Percentiles rank a stretch among this genome's conserved stretches.
These are phyloP conservation scores for Trissolcus japonicus DNA, from an alignment of 2,888 invertebrate genomes.

Conservation along the genomic window DNA sequence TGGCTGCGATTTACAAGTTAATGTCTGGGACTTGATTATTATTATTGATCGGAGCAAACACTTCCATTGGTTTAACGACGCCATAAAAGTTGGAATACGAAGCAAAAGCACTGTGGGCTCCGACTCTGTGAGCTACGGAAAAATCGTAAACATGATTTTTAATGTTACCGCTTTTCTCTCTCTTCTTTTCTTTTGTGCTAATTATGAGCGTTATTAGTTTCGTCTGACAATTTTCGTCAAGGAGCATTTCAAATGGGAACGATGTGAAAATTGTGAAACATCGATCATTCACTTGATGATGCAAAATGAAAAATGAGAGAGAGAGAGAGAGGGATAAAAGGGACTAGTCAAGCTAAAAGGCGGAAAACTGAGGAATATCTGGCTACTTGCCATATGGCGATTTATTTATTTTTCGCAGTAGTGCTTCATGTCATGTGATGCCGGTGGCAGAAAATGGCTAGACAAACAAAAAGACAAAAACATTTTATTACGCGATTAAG, in stretches of 20 bases:
- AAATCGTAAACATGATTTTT: constrained; percentile 56
- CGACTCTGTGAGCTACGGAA: constrained; percentile 20
- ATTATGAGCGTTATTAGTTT: constrained; percentile 36
- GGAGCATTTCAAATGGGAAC: not conserved
- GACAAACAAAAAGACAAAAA: constrained; percentile 71
- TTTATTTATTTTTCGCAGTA: constrained; percentile 69
- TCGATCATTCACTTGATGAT: constrained; percentile 39
- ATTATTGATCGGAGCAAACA: constrained; percentile 49
- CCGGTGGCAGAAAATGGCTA: constrained; percentile 58
- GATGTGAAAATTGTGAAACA: constrained; percentile 25
- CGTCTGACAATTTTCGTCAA: constrained; percentile 26
- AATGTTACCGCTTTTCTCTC: constrained; percentile 44
- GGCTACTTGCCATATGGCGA: constrained; percentile 67
- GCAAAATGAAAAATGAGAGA: not conserved
- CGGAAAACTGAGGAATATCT: constrained; percentile 61
- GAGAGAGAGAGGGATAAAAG: not conserved
- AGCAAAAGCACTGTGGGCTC: constrained; percentile 25
- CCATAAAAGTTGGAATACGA: constrained; percentile 67
- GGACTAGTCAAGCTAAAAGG: constrained; percentile 42
- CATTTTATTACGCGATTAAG: constrained; percentile 74
- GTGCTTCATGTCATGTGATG: constrained; percentile 49
- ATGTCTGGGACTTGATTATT: constrained; percentile 56
- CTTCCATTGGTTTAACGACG: constrained; percentile 66
- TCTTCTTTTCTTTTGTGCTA: constrained; percentile 42
- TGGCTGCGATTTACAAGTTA: constrained; percentile 64